Evolutionary conservation across 1,140 invertebrate genomes (phyloP), one percentile per base, ranked within the genome.

Genomic region (Aphelenchoides besseyi): DNA sequence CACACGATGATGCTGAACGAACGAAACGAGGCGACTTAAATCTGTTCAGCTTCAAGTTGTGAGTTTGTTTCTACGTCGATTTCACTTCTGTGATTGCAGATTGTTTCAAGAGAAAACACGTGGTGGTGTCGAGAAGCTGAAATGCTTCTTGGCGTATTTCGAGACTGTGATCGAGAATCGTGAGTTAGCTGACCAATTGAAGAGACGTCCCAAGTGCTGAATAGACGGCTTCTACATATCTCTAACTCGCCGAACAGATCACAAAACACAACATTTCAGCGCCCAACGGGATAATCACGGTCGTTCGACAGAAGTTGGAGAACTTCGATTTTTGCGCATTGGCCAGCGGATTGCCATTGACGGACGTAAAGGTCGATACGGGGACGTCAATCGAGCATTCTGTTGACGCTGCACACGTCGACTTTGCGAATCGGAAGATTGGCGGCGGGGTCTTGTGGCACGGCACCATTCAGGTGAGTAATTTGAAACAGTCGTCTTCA

Each of bases 401-500:
- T 3, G 70, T 30, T 8, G 16, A 41, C 3, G 52, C 30, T 18
- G 41, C 64, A 16, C 75, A 88, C 85, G 90, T 95, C 33, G 94
- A 97, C 86, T 98, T 98, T 89, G 95, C 94, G 8, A 96, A 97
- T 85, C 93, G 91, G 89, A 92, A 86, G 79, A 79, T 87, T 63
- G 96, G 96, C 16, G 95, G 96, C 33, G 95, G 95, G 16, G 94
- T 97, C 1, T 85, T 98, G 23, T 88, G 29, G 54, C 8, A 32
- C 36, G 87, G 87, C 0, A 86, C 83, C 78, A 86, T 88, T 37
- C 94, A 99, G n/a, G n/a, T n/a, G n/a, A n/a, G n/a, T n/a, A n/a
- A n/a, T n/a, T n/a, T n/a, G n/a, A n/a, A n/a, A n/a, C n/a, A n/a
- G n/a, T n/a, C n/a, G n/a, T n/a, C n/a, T n/a, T n/a, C n/a, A n/a